Conservation (phyloP, 2,888 invertebrate genomes). For the Chaetogeoica ovagalla region DNA sequence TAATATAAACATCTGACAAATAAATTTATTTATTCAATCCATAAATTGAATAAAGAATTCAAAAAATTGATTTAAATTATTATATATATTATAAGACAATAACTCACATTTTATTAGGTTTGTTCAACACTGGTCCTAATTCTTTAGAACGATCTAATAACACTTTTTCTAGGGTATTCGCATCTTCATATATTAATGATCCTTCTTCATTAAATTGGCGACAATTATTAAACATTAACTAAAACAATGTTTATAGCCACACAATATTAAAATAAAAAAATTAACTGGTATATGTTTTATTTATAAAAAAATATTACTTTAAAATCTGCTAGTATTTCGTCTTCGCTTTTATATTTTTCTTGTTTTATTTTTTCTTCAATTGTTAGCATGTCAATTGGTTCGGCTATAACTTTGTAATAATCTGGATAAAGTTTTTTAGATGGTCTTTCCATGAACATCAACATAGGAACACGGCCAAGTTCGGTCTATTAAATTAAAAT, state of each 20-base stretch:
- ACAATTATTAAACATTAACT: constrained; percentile 97
- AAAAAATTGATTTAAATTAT: background rate
- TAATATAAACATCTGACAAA: too few relatives aligned
- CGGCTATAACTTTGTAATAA: constrained; percentile 85
- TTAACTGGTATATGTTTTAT: background rate
- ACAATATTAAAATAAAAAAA: background rate
- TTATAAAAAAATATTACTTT: constrained; percentile 59
- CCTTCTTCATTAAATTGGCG: constrained; percentile 96
- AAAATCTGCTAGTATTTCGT: constrained; percentile 67
- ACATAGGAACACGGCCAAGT: constrained; percentile 82
- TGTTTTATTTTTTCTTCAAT: constrained; percentile 88
- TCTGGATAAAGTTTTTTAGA: constrained; percentile 92
- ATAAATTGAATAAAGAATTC: too few relatives aligned
- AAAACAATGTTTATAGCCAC: constrained; percentile 59
- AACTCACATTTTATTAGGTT: constrained; percentile 53
- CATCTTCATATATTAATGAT: constrained; percentile 93
- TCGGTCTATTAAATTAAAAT: constrained; percentile 61
- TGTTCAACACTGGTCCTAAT: constrained; percentile 66
- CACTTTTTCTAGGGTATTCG: constrained; percentile 81
- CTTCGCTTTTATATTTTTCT: constrained; percentile 67
- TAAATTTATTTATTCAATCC: too few relatives aligned
- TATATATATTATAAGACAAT: background rate
- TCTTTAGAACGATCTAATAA: constrained; percentile 82
- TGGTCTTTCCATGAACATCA: constrained; percentile 95
- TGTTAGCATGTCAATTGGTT: constrained; percentile 92